phyloP scores from a whole-genome alignment of 2,113 vertebrate species.

The Riparia riparia region DNA sequence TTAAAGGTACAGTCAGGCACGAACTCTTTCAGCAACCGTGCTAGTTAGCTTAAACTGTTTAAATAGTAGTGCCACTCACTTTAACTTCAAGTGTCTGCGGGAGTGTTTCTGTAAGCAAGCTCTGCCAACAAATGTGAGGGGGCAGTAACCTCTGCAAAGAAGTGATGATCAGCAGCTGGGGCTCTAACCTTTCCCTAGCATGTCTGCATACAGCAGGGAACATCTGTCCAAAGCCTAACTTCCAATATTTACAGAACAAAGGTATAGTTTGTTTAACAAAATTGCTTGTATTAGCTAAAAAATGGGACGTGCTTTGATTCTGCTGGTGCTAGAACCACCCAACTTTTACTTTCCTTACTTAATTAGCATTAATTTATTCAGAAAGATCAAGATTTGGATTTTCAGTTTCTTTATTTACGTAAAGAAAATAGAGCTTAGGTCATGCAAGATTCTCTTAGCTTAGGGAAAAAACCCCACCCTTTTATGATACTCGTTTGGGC shows the following conservation, averaged over 20 bases:
- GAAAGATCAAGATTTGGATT: background rate
- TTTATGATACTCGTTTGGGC: background rate
- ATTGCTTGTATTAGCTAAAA: background rate
- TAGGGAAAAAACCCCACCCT: background rate
- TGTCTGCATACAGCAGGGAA: conserved; percentile 43
- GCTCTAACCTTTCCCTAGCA: conserved; percentile 9
- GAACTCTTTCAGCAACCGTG: background rate
- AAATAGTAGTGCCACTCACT: background rate
- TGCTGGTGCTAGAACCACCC: background rate
- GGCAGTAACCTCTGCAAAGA: conserved; percentile 36
- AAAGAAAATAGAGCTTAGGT: conserved; percentile 10
- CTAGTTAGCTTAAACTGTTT: background rate
- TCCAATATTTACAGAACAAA: conserved; percentile 54
- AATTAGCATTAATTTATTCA: conserved; percentile 28
- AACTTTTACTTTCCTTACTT: conserved; percentile 3
- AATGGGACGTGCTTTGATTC: conserved; percentile 24
- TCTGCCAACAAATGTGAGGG: conserved; percentile 15
- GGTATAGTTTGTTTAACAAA: conserved; percentile 42
- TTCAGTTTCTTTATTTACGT: background rate
- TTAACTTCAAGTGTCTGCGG: background rate
- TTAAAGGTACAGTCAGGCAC: background rate
- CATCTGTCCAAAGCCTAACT: conserved; percentile 41
- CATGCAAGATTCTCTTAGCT: background rate
- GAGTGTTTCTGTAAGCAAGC: conserved; percentile 9
- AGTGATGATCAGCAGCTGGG: conserved; percentile 47